These are phyloP conservation scores for Lasaia peninsularis DNA, from an alignment of 1,140 invertebrate species.

Conservation along the genomic window DNA sequence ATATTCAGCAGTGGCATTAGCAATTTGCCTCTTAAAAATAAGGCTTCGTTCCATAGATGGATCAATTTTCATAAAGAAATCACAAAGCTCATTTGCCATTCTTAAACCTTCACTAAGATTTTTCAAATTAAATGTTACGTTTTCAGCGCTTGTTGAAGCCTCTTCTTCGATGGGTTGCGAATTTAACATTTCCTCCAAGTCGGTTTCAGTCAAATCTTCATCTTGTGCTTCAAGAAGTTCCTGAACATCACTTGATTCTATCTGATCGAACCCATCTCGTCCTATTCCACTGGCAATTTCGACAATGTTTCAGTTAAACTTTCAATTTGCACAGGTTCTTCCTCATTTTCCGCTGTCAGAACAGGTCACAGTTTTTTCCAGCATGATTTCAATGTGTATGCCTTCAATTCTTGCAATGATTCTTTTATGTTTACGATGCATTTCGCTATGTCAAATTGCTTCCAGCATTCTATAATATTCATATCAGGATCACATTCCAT, in stretches of 20 bases:
- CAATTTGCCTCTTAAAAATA: too few relatives aligned
- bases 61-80: too few relatives aligned
- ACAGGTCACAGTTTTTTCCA: conserved; percentile 43
- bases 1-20: too few relatives aligned
- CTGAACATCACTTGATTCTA: conserved; percentile 51
- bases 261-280: conserved; percentile 44
- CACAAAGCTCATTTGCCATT: too few relatives aligned
- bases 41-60: too few relatives aligned
- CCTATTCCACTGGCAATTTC: conserved; percentile 37
- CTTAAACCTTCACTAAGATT: too few relatives aligned
- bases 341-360: conserved; percentile 35
- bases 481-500: conserved; percentile 35
- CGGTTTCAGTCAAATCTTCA: conserved; percentile 44
- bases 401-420: conserved; percentile 19
- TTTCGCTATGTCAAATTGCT: conserved; percentile 34
- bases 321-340: conserved; percentile 41
- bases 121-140: conserved; percentile 39
- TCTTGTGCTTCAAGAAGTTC: conserved; percentile 44
- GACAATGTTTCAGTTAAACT: conserved; percentile 41
- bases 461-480: conserved; percentile 35
- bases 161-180: conserved; percentile 33
- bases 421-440: conserved; percentile 33
- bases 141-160: conserved; percentile 36
- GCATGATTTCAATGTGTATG: conserved; percentile 43
- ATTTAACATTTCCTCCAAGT: conserved; percentile 49